Evolutionary conservation across 2,888 invertebrate species (phyloP), one percentile per base, ranked within the genome.

Genomic region (Rhimphoctona megacephalus): DNA sequence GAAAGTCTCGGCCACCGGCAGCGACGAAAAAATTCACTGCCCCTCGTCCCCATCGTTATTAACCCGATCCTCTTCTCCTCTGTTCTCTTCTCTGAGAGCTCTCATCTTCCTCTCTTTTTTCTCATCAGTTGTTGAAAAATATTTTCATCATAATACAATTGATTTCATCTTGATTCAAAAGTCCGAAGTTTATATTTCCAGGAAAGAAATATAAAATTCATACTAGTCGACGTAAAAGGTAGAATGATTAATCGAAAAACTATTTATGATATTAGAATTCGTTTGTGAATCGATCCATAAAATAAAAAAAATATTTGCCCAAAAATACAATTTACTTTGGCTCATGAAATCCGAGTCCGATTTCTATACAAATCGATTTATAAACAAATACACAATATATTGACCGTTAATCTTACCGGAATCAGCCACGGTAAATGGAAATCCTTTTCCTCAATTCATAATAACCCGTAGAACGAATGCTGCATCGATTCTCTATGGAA

Each of bases 1-100:
- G 52, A 25, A 46, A 85, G 81, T 81, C 84, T 84, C 81, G 89
- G 86, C 90, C 90, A 90, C 90, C 91, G 89, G 87, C 82, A 85
- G 80, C 87, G 83, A 82, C 49, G 77, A 77, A 66, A 43, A 86
- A 82, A 72, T 72, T 76, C 64, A 86, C 85, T 70, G 52, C 74
- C 77, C 78, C 70, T 74, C 82, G 54, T 39, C 39, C 33, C 36
- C 54, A 49, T 19, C 61, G 30, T 61, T 67, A 54, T 57, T 61
- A 61, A 73, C 82, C 43, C 57, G 49, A 69, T 64, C 78, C 70
- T 54, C 52, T 64, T 25, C 43, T 33, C 19, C 30, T 61, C 46
- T 30, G 25, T 6, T 70, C 69, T 36, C n/a, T n/a, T n/a, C n/a
- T n/a, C n/a, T n/a, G n/a, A n/a, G n/a, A n/a, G n/a, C 30, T 76